Evolutionary conservation across 2,113 vertebrate species (phyloP), one percentile per base, ranked within the genome.

Genomic region (Xiphophorus couchianus): DNA sequence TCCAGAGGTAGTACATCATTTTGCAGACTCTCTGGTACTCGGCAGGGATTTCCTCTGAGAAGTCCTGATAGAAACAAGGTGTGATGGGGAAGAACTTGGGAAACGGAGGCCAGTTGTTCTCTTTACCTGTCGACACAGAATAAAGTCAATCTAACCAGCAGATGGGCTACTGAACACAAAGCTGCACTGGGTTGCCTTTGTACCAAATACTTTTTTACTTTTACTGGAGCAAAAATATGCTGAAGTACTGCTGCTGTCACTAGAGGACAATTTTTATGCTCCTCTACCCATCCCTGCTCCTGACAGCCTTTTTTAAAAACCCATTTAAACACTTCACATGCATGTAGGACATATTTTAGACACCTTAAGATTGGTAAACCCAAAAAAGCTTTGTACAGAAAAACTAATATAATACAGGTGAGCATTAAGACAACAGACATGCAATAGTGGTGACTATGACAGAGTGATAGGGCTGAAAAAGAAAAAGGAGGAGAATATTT

Each of bases 1-100:
- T 99, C 97, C 97, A 99, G 62, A 99, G 90, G 84, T 99, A 99
- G 89, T 99, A 99, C 0, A 98, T 93, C 97, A 98, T 99, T 94
- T 96, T 98, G 95, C 97, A 98, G 84, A 95, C 93, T 66, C 95
- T 88, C 92, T 96, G 97, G 88, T 95, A 95, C 87, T 97, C 95
- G 0, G 88, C 88, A 12, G 98, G 97, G 84, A 99, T 99, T 78
- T 99, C 98, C 15, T 95, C 95, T 0, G 96, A 94, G 77, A 99
- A 97, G 77, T 99, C 96, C 93, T 99, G 98, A 31, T 99, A 98
- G 91, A 99, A 99, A 83, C 98, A 99, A 0, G 97, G 97, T 83
- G 96, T 97, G 87, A 99, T 90, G 0, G 97, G 98, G 82, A 95
- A 99, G 66, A n/a, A 89, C 5, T 74, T 91, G 12, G 97, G 98